phyloP scores from a whole-genome alignment of 2,113 vertebrate genomes.

The Scytalopus superciliaris region DNA sequence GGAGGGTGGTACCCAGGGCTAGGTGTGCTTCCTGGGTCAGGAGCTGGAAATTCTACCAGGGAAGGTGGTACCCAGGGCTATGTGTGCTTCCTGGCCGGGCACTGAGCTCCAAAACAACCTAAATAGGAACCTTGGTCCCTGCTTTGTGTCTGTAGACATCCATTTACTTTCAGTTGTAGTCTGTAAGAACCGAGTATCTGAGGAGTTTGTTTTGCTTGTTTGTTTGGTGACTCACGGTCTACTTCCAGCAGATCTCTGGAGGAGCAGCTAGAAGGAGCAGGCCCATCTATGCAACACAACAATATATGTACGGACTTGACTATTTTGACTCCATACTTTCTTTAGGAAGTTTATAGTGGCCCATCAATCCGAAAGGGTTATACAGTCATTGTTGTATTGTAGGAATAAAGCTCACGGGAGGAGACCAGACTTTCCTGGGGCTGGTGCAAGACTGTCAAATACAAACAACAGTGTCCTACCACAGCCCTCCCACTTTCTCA shows the following conservation, averaged over 20 bases:
- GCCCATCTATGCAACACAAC: background rate
- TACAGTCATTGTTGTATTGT: background rate
- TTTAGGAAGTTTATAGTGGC: background rate
- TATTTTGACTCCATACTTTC: background rate
- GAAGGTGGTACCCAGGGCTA: background rate
- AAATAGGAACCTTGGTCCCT: background rate
- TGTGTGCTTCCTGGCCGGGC: background rate
- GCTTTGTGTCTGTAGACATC: background rate
- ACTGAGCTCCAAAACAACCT: background rate
- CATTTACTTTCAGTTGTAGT: background rate
- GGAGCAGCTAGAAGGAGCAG: background rate
- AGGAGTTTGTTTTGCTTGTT: background rate
- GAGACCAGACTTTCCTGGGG: background rate
- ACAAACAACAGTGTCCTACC: background rate
- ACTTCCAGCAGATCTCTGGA: background rate
- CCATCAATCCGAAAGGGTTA: background rate
- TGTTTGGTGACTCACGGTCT: background rate
- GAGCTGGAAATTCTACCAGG: background rate
- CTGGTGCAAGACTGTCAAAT: background rate
- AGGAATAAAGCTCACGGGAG: background rate
- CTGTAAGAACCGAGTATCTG: background rate
- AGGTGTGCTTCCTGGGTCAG: background rate
- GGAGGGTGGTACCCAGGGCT: background rate
- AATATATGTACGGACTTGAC: background rate
- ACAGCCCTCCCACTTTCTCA: fast-evolving